Percentiles rank a stretch among this genome's conserved stretches.
phyloP scores from a whole-genome alignment of 2,888 invertebrate genomes.

The Formica aserva region DNA sequence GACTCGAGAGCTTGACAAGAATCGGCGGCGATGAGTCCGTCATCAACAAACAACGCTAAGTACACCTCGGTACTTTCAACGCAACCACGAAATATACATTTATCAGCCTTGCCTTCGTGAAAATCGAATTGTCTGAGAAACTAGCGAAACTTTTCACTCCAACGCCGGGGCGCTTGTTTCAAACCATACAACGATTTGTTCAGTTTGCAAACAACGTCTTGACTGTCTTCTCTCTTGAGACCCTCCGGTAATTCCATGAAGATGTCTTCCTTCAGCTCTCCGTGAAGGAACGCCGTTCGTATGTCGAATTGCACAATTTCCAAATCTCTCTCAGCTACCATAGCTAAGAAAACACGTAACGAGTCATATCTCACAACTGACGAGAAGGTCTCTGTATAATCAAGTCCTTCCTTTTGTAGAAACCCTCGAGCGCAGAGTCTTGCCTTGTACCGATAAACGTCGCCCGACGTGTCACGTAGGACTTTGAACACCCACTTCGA shows the following conservation, averaged over 20 bases:
- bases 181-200: not conserved
- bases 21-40: too few species aligned
- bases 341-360: not conserved
- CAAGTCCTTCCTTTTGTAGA: not conserved
- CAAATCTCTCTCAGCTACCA: not conserved
- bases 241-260: not conserved
- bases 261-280: not conserved
- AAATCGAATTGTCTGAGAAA: too few species aligned
- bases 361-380: conserved; percentile 2
- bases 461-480: not conserved
- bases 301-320: conserved; percentile 6
- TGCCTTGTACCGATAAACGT: not conserved
- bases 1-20: too few species aligned
- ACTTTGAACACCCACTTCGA: not conserved
- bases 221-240: not conserved
- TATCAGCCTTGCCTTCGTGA: too few species aligned
- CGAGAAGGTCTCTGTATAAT: not conserved
- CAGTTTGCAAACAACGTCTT: not conserved
- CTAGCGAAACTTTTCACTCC: not conserved
- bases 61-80: too few species aligned
- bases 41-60: too few species aligned
- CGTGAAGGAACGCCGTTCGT: not conserved
- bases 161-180: conserved; percentile 17
- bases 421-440: not conserved
- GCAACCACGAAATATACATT: too few species aligned